Conservation (phyloP, 1,140 invertebrate species). For the Amyelois transitella region DNA sequence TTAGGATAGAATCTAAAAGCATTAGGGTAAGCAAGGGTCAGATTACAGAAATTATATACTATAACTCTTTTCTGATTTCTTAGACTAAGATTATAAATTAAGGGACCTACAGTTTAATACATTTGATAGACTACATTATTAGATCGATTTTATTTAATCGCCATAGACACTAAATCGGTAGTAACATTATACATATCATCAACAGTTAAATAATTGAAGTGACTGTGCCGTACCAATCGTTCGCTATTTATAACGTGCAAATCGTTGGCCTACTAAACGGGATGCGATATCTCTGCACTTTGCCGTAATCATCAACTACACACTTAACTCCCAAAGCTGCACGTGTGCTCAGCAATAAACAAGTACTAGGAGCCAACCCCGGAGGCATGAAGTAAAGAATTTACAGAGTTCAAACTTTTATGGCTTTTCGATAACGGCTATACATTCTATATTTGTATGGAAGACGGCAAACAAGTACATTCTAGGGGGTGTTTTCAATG, state of each 20-base stretch:
- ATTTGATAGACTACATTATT: too few species aligned
- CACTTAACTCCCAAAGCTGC: neutral
- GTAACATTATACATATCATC: too few species aligned
- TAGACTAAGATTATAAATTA: too few species aligned
- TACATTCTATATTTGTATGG: constrained; percentile 7
- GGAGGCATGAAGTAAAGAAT: neutral
- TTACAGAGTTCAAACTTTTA: constrained; percentile 8
- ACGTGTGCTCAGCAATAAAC: neutral
- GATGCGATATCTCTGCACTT: neutral
- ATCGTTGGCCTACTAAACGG: neutral
- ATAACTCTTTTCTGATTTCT: too few species aligned
- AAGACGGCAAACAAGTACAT: constrained; percentile 8
- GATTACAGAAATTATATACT: too few species aligned
- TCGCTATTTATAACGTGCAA: too few species aligned
- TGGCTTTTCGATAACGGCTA: constrained; percentile 7
- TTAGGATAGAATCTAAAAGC: too few species aligned
- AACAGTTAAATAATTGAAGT: too few species aligned
- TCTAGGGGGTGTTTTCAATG: constrained; percentile 1
- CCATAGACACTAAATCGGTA: too few species aligned
- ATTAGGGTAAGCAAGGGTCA: too few species aligned
- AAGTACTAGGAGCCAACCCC: neutral
- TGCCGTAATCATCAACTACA: neutral
- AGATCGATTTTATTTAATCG: too few species aligned
- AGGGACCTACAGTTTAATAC: too few species aligned
- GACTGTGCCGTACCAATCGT: neutral